Conservation (phyloP, 2,888 invertebrate genomes). For the Meteorus colon region DNA sequence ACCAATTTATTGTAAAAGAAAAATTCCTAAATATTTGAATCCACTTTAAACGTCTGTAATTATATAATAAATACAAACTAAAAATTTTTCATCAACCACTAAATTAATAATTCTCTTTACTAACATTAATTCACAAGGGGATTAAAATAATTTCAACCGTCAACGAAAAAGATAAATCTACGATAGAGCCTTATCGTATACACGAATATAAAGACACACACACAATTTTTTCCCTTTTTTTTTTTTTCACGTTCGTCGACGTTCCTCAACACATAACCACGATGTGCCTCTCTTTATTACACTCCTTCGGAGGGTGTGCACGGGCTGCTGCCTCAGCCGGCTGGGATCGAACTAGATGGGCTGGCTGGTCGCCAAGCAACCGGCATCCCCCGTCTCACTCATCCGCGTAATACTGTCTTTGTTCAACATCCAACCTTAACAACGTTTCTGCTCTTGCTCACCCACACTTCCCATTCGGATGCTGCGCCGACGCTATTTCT, state of each 20-base stretch:
- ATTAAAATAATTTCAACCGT: too few relatives aligned
- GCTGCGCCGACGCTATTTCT: conserved; percentile 39
- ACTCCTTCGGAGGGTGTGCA: conserved; percentile 43
- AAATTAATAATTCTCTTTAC: too few relatives aligned
- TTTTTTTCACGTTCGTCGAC: conserved; percentile 12
- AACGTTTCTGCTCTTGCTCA: conserved; percentile 17
- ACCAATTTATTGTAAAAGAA: too few relatives aligned
- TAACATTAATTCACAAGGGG: too few relatives aligned
- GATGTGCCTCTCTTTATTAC: conserved; percentile 27
- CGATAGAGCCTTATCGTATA: too few relatives aligned
- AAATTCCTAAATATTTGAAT: too few relatives aligned
- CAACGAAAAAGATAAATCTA: too few relatives aligned
- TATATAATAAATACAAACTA: too few relatives aligned
- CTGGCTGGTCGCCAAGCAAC: conserved; percentile 72
- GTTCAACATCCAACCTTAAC: conserved; percentile 37
- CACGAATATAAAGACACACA: background rate
- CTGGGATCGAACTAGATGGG: conserved; percentile 73
- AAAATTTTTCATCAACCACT: too few relatives aligned
- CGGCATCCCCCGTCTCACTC: conserved; percentile 59
- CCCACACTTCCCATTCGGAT: conserved; percentile 17
- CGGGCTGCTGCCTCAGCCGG: conserved; percentile 61
- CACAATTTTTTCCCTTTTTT: background rate
- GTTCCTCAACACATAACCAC: conserved; percentile 10
- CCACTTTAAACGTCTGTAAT: too few relatives aligned
- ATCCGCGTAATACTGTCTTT: conserved; percentile 43